Conservation (phyloP, 2,113 vertebrate genomes). For the Vulpes vulpes region DNA sequence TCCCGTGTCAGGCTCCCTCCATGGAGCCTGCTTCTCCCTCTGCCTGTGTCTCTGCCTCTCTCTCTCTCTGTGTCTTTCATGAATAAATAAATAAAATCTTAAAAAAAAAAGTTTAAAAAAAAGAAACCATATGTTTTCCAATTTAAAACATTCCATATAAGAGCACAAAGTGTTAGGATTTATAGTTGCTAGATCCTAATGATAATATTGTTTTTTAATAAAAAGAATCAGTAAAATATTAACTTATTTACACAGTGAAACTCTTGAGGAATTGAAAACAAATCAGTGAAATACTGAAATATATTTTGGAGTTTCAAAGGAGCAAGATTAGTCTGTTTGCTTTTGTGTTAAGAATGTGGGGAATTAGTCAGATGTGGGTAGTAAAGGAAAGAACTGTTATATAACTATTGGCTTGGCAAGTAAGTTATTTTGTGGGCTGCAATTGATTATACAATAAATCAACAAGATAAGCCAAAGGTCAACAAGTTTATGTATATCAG, state of each 20-base stretch:
- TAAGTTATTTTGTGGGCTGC: constrained; percentile 1
- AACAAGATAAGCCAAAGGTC: constrained; percentile 18
- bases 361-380: neutral
- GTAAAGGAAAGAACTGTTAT: neutral
- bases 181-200: neutral
- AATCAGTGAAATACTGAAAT: constrained; percentile 32
- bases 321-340: neutral
- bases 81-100: too few relatives aligned
- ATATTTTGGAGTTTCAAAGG: neutral
- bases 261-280: constrained; percentile 36
- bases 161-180: neutral
- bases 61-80: too few relatives aligned
- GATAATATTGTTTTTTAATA: neutral
- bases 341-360: neutral
- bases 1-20: too few relatives aligned
- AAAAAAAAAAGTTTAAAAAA: too few relatives aligned
- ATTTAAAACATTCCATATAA: neutral
- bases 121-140: neutral
- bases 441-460: constrained; percentile 47
- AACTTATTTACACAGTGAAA: neutral
- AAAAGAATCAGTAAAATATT: constrained; percentile 36
- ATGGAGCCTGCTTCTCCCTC: too few relatives aligned
- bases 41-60: too few relatives aligned
- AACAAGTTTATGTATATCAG: neutral
- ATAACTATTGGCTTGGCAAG: neutral